Evolutionary conservation across 2,888 invertebrate species (phyloP).

Genomic region (Trachelus troglodyta): DNA sequence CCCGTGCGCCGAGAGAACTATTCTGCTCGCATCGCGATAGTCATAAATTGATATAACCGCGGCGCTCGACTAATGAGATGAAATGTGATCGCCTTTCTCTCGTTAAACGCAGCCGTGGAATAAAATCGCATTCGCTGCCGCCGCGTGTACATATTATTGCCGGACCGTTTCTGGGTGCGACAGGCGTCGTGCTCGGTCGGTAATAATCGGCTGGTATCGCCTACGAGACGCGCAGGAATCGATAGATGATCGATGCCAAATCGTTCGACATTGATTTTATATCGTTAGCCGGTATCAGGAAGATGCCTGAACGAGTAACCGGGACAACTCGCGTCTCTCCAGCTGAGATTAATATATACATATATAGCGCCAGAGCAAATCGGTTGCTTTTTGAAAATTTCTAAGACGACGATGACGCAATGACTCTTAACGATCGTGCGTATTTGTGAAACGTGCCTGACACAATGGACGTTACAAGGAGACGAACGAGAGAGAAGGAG

Average conservation of each 20-base stretch:
- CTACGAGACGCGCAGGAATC: neutral
- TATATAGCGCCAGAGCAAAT: neutral
- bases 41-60: conserved; percentile 62
- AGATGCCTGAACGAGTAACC: neutral
- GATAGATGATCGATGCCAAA: too few species aligned
- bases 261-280: too few species aligned
- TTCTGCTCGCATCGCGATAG: conserved; percentile 38
- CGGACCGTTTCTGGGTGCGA: neutral
- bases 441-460: neutral
- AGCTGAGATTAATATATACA: neutral
- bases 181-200: neutral
- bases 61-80: conserved; percentile 58
- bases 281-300: neutral
- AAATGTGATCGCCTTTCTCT: conserved; percentile 65
- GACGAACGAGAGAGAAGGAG: conserved; percentile 11
- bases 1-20: conserved; percentile 26
- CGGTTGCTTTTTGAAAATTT: neutral
- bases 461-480: neutral
- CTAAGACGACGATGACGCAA: neutral
- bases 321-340: neutral
- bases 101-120: conserved; percentile 54
- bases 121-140: conserved; percentile 42
- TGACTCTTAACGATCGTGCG: neutral
- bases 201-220: neutral
- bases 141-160: neutral